Percentiles rank a stretch among this genome's conserved stretches.
Conservation (phyloP, 2,888 invertebrate species). For the Drepanosiphum platanoidis region DNA sequence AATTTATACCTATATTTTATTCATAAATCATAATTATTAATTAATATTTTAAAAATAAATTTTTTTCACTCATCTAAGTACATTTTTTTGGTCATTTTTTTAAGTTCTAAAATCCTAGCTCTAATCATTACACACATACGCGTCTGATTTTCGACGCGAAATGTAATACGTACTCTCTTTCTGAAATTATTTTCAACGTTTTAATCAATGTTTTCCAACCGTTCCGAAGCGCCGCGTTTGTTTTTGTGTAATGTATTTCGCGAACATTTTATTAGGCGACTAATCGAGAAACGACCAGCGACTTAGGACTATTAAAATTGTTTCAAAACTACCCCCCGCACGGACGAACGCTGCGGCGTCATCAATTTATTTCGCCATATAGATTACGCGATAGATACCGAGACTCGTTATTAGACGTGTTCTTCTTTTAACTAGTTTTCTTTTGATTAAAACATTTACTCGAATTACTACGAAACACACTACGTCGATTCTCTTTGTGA, state of each 20-base stretch:
- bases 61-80: too few species aligned
- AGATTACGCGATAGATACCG: too few species aligned
- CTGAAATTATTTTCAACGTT: background rate
- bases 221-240: background rate
- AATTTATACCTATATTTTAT: too few species aligned
- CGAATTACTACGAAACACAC: too few species aligned
- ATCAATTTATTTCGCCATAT: background rate
- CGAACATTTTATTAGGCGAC: background rate
- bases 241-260: background rate
- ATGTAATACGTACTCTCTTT: too few species aligned
- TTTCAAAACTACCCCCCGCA: conserved; percentile 21
- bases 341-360: background rate
- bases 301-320: background rate
- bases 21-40: too few species aligned
- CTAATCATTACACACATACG: too few species aligned
- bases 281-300: background rate
- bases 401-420: background rate
- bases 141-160: too few species aligned
- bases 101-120: too few species aligned
- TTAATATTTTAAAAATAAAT: too few species aligned
- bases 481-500: too few species aligned
- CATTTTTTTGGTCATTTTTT: too few species aligned
- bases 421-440: background rate
- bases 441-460: background rate
- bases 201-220: background rate